Evolutionary conservation across 1,140 invertebrate species (phyloP), one percentile per base, ranked within the genome.

Genomic region (Orussus abietinus): DNA sequence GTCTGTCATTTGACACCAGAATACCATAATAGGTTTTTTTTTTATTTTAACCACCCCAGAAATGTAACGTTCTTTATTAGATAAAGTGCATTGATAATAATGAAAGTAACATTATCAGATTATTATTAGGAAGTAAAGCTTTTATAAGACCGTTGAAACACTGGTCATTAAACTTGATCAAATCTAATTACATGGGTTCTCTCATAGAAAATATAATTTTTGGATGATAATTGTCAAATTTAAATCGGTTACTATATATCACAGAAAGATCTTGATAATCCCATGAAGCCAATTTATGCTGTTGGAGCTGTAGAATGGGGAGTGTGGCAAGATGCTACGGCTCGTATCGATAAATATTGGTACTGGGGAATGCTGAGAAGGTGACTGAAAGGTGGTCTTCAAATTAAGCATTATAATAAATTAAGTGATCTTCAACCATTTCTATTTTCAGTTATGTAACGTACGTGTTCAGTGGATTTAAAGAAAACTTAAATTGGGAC

Each of bases 291-390:
- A 11, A 81, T 93, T 43, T 97, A 84, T 76, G 84, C 88, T 4
- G 62, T 94, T 28, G 78, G 79, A 43, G 74, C 78, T 1, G 67
- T 97, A 29, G 83, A 91, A 61, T 89, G 87, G 82, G 92, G 93
- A 31, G 81, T 83, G 9, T 88, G 88, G 64, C 75, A 85, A 57
- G 88, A 96, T 74, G 84, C 86, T 3, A 66, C 85, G 38, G 77
- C 78, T 7, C 75, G 69, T 39, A 82, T 81, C 47, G 83, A 88
- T 42, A 86, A 85, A 62, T 94, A 93, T 66, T 95, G 92, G 91
- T 86, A 91, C 53, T 86, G 85, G 74, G 89, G 90, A 17, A 66
- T 76, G 3, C 64, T 92, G 0, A 81, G 83, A 65, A 81, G 83
- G 71, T 72, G 53, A 43, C 35, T 36, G 20, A n/a, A n/a, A 38